Base-by-base conservation (phyloP, 2,888 invertebrate species). In the Trissolcus japonicus region DNA sequence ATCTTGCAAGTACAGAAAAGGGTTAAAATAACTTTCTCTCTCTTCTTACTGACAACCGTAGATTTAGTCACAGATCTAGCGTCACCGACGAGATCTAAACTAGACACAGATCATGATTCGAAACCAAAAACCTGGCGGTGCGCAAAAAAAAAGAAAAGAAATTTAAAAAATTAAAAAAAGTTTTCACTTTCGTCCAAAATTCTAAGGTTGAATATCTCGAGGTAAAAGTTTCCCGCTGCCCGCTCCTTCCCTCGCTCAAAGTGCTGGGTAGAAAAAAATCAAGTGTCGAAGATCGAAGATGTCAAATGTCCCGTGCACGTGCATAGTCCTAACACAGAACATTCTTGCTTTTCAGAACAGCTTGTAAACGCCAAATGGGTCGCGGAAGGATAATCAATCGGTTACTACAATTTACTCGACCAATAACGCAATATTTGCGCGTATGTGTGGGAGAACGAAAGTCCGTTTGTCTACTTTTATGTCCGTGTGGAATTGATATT, bases 331-430 rank as follows among this genome's bases (percentile, higher is more conserved):
- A 82, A 82, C 81, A 75, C 79, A 77, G 79, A 75, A 80, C 80
- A 82, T 79, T 83, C 80, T 82, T 81, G 75, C 69, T 83, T 85
- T 86, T 86, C 86, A 86, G 86, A 86, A 84, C 84, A 83, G 83
- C 83, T 85, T 86, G 81, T 86, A 86, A 86, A 80, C 84, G 81
- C 83, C 82, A 81, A 81, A 83, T 80, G 81, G 80, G 83, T 79
- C 82, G 83, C 83, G 84, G 81, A 82, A 82, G 82, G 82, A 81
- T 81, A 82, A 82, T 82, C 82, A 81, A 81, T 81, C 73, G 79
- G 80, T 80, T 79, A 77, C 82, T 80, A 80, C 82, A 62, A 80
- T 80, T 35, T 81, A 80, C 75, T 66, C 66, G 76, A 76, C 76
- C 76, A 79, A 69, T 79, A 79, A 72, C 69, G 69, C 68, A 76